Evolutionary conservation across 2,888 invertebrate species (phyloP), one percentile per base, ranked within the genome.

Genomic region (Hydroisotoma schaefferi): DNA sequence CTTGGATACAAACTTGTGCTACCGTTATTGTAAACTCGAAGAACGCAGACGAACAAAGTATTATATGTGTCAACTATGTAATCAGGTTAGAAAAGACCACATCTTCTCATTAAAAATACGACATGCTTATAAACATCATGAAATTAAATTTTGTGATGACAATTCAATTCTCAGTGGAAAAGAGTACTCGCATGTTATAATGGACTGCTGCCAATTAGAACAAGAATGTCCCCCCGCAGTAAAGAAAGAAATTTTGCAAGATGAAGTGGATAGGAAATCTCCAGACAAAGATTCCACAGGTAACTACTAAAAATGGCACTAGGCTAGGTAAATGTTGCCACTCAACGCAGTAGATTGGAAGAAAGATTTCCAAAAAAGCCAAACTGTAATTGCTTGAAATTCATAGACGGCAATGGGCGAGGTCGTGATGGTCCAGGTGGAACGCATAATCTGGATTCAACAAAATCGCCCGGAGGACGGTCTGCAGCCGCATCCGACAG

Each of bases 1-100:
- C 94, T 55, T 97, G 95, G 95, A 80, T 97, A 74, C 95, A 95
- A 79, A 94, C 93, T 0, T 97, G 95, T 77, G 95, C 95, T 61
- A 97, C 95, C 0, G 92, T 95, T 44, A 90, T 97, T 59, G 94
- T 93, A 80, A 94, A 88, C 76, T 87, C 90, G 55, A 97, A 95
- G 80, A 94, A 94, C 75, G 90, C 91, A 5, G 95, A 97, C 67
- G 95, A 97, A 76, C 94, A 95, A 79, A 95, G 93, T 76, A 93
- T 97, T 73, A 94, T 97, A 70, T 94, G 94, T 76, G 94, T 97
- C 74, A 94, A 95, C 80, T 95, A 95, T 79, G 92, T 97, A 67
- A 88, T 97, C 75, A 94, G 93, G 94, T 94, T 80, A 79, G 33
- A 33, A 33, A 33, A n/a, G n/a, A n/a, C n/a, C n/a, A 15, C 33